Evolutionary conservation across 2,888 invertebrate genomes (phyloP).

Genomic region (Latrodectus hesperus): DNA sequence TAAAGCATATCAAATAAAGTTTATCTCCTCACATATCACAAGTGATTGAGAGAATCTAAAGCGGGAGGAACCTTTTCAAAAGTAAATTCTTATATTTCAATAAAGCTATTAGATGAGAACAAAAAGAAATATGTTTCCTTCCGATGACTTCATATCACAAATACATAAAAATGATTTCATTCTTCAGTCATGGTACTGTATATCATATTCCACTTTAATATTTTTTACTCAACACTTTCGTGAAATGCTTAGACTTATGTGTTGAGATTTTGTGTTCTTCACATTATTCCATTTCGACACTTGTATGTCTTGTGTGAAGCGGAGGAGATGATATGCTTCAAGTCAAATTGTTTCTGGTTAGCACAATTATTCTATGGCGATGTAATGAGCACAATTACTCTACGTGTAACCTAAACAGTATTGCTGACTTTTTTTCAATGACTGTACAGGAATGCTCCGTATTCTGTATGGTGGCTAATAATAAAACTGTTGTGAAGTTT

Average conservation of each 20-base stretch:
- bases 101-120: conserved; percentile 26
- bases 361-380: conserved; percentile 69
- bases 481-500: conserved; percentile 70
- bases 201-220: conserved; percentile 66
- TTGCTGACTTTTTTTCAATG: conserved; percentile 68
- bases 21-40: conserved; percentile 62
- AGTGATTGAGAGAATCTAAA: conserved; percentile 21
- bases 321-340: conserved; percentile 63
- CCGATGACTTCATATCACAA: neutral
- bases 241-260: conserved; percentile 66
- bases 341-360: conserved; percentile 68
- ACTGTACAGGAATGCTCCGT: conserved; percentile 68
- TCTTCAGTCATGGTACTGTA: conserved; percentile 58
- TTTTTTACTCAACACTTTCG: conserved; percentile 66
- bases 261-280: conserved; percentile 66
- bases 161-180: conserved; percentile 27
- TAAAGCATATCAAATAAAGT: conserved; percentile 64
- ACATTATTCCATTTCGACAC: conserved; percentile 64
- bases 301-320: conserved; percentile 67
- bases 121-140: conserved; percentile 18
- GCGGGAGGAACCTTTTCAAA: conserved; percentile 50
- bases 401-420: conserved; percentile 70
- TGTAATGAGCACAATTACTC: conserved; percentile 68
- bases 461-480: conserved; percentile 69
- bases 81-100: conserved; percentile 33